Evolutionary conservation across 2,888 invertebrate species (phyloP), one percentile per base, ranked within the genome.

Genomic region (Taenaris catops): DNA sequence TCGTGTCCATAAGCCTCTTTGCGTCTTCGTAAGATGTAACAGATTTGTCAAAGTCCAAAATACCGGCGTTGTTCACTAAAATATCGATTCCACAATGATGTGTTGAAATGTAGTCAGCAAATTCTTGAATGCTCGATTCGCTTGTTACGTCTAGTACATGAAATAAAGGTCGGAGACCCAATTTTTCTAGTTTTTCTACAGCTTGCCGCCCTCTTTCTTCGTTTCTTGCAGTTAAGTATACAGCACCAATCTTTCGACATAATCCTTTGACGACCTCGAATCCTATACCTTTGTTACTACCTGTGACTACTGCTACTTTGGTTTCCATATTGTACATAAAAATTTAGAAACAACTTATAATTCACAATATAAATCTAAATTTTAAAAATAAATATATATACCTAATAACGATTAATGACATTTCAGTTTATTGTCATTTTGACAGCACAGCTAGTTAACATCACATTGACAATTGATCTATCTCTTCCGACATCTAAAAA

Each of bases 41-140:
- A 1, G 90, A 88, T 38, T 81, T 81, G 49, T 66, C 68, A 76
- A 91, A 91, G 63, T 90, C 93, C 12, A 92, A 90, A 51, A 93
- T 91, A 11, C 91, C 94, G 52, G 94, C 94, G 76, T 94, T 94
- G 69, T 94, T 94, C 44, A 94, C 89, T 28, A 94, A 80, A 43
- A 94, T 73, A 71, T 94, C 93, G 38, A 95, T 78, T 9, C 93
- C 92, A 14, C 89, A 89, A 64, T 94, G 88, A 38, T 88, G 88
- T 37, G 79, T 71, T 50, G 89, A 72, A 39, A 94, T 72, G 58
- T 89, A 87, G 40, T 89, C 74, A 20, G 84, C 84, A 46, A 94
- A 90, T 9, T 66, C 74, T 45, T 86, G 69, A 39, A 94, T 78
- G 58, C 93, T 93, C 3, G 78, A 70, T 51, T 88, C 80, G 54